Evolutionary conservation across 2,113 vertebrate species (phyloP).

Genomic region (Poeciliopsis prolifica): DNA sequence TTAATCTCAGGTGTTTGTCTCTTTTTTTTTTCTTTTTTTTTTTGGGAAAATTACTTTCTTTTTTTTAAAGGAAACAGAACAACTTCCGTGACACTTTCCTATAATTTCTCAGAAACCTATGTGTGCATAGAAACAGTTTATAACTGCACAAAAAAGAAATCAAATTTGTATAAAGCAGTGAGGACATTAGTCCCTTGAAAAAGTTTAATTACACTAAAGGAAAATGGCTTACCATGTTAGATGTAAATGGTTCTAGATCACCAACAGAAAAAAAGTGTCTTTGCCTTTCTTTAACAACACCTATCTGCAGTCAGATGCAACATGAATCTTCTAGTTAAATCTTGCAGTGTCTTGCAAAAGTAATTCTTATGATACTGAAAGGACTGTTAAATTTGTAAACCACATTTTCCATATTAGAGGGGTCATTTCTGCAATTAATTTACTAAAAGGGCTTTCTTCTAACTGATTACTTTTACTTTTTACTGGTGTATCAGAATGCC

Average conservation of each 20-base stretch:
- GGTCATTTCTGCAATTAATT: neutral
- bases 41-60: slow-evolving; percentile 8
- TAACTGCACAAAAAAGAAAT: slow-evolving; percentile 40
- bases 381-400: neutral
- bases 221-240: slow-evolving; percentile 64
- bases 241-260: slow-evolving; percentile 65
- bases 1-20: slow-evolving; percentile 70
- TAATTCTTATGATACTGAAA: neutral
- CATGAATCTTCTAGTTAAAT: slow-evolving; percentile 2
- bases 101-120: neutral
- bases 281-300: slow-evolving; percentile 43
- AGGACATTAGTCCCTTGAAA: slow-evolving; percentile 65
- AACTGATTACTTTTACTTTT: no score
- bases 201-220: slow-evolving; percentile 72
- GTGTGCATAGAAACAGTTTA: neutral
- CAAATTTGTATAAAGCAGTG: slow-evolving; percentile 52
- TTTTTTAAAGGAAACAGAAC: slow-evolving; percentile 48
- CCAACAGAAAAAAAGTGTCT: slow-evolving; percentile 16
- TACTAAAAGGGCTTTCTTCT: no score
- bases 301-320: slow-evolving; percentile 5
- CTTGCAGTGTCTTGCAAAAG: neutral
- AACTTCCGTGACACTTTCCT: slow-evolving; percentile 36
- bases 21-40: slow-evolving; percentile 20
- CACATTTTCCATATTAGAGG: no score
- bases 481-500: no score